phyloP scores from a whole-genome alignment of 1,140 invertebrate species.

The Patella vulgata region DNA sequence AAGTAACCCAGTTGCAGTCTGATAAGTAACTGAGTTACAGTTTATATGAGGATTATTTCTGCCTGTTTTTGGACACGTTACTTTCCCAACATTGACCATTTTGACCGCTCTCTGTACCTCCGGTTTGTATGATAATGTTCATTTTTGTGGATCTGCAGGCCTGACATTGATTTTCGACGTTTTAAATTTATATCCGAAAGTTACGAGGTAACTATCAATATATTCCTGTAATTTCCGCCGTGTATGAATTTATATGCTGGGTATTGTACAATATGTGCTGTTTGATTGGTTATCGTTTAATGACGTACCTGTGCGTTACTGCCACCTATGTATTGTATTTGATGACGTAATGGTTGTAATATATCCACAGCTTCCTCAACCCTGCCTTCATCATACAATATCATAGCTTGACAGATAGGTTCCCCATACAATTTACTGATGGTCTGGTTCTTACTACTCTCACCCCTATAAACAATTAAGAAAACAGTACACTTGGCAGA shows the following conservation, averaged over 20 bases:
- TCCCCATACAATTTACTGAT: conserved; percentile 48
- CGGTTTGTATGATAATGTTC: too few relatives aligned
- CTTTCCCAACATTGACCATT: too few relatives aligned
- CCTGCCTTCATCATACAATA: conserved; percentile 60
- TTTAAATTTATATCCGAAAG: too few relatives aligned
- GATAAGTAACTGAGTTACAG: too few relatives aligned
- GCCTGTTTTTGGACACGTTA: too few relatives aligned
- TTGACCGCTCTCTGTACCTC: too few relatives aligned
- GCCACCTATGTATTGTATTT: conserved; percentile 69
- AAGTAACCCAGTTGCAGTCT: too few relatives aligned
- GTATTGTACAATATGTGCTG: neutral
- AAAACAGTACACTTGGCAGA: too few relatives aligned
- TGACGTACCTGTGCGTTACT: conserved; percentile 69
- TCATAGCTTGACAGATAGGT: conserved; percentile 61
- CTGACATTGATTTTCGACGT: too few relatives aligned
- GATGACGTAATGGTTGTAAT: conserved; percentile 66
- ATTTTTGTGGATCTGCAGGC: too few relatives aligned
- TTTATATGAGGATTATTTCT: too few relatives aligned
- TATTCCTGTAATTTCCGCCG: neutral
- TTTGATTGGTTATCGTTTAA: neutral
- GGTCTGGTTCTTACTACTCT: conserved; percentile 34
- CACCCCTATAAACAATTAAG: conserved; percentile 30
- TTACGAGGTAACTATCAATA: too few relatives aligned
- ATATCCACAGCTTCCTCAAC: conserved; percentile 63
- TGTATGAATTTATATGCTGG: neutral